Conservation (phyloP, 2,797 vertebrate genomes). For the Chelidonichthys spinosus region DNA sequence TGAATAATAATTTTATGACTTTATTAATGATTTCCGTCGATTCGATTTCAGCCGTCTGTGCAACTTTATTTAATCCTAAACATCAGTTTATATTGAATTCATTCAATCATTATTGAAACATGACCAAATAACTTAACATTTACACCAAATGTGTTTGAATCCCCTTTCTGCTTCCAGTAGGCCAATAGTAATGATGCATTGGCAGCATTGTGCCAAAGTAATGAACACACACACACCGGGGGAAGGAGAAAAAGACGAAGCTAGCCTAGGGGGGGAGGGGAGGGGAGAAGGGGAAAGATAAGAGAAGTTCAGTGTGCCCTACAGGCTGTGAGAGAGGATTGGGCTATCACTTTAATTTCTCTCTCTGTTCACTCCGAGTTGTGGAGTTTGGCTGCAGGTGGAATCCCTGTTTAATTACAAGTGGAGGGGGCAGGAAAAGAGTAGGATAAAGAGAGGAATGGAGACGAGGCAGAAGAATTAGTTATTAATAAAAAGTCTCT, state of each 20-base stretch:
- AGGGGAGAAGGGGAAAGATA: constrained; percentile 57
- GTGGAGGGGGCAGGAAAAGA: constrained; percentile 54
- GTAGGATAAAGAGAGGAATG: constrained; percentile 69
- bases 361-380: constrained; percentile 66
- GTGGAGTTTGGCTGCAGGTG: constrained; percentile 74
- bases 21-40: constrained; percentile 28
- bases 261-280: constrained; percentile 40
- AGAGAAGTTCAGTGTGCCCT: constrained; percentile 68
- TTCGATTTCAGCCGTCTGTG: constrained; percentile 20
- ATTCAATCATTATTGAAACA: constrained; percentile 1
- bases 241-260: constrained; percentile 60
- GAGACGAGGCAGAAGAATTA: constrained; percentile 76
- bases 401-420: constrained; percentile 76
- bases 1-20: constrained; percentile 29
- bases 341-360: constrained; percentile 69
- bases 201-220: constrained; percentile 51
- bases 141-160: constrained; percentile 15
- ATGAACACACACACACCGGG: constrained; percentile 60
- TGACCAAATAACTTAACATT: constrained; percentile 3
- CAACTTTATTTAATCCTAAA: constrained; percentile 7
- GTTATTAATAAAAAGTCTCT: constrained; percentile 78
- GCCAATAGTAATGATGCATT: constrained; percentile 28
- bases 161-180: constrained; percentile 17
- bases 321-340: constrained; percentile 63
- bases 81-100: constrained; percentile 8